Conservation (phyloP, 2,113 vertebrate species). For the Dasyornis broadbenti region DNA sequence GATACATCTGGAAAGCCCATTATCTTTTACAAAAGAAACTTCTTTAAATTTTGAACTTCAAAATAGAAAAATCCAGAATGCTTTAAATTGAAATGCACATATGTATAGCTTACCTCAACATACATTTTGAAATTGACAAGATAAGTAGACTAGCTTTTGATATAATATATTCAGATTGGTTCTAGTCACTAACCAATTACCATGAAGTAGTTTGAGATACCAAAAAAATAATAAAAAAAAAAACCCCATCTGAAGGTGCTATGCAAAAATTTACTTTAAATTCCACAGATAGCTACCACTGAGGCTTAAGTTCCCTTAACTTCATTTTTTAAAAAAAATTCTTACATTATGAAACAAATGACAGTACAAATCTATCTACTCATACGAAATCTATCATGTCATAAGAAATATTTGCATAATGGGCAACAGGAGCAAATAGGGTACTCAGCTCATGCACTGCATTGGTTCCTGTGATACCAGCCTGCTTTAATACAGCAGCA, state of each 20-base stretch:
- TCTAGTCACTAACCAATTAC: conserved; percentile 16
- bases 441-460: neutral
- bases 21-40: conserved; percentile 20
- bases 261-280: conserved; percentile 26
- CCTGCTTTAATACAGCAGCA: neutral
- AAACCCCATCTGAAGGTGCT: neutral
- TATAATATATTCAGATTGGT: conserved; percentile 34
- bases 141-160: neutral
- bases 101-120: neutral
- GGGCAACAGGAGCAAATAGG: neutral
- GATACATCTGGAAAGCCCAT: conserved; percentile 23
- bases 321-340: neutral
- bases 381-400: neutral
- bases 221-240: neutral
- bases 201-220: conserved; percentile 13
- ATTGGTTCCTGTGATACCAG: neutral
- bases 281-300: neutral
- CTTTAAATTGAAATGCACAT: neutral
- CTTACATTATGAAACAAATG: conserved; percentile 7
- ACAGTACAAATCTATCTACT: neutral
- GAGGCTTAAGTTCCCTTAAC: neutral
- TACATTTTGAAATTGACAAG: conserved; percentile 40
- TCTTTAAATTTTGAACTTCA: conserved; percentile 1
- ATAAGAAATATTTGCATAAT: neutral
- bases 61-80: conserved; percentile 15